These are phyloP conservation scores for Potamilus streckersoni DNA, from an alignment of 1,140 invertebrate genomes.

Conservation along the genomic window DNA sequence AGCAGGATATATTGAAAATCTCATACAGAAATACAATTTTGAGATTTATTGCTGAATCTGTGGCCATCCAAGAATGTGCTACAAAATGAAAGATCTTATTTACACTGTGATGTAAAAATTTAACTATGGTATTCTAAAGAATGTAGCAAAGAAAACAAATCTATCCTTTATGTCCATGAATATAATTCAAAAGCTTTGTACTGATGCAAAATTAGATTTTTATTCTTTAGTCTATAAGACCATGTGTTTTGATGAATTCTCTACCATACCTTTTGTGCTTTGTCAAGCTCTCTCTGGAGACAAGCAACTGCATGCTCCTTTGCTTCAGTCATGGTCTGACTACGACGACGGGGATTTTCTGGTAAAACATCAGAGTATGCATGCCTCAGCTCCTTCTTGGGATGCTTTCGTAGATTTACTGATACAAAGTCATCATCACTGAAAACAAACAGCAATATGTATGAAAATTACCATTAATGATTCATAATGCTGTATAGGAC, in stretches of 20 bases:
- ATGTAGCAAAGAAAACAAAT: neutral
- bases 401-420: too few relatives aligned
- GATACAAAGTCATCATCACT: too few relatives aligned
- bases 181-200: neutral
- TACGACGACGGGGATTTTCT: conserved; percentile 41
- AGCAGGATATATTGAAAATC: too few relatives aligned
- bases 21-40: too few relatives aligned
- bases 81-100: too few relatives aligned
- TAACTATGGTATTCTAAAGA: neutral
- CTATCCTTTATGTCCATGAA: neutral
- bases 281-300: conserved; percentile 76
- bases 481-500: too few relatives aligned
- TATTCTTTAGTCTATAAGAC: neutral
- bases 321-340: conserved; percentile 71
- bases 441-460: too few relatives aligned
- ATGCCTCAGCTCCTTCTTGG: conserved; percentile 36
- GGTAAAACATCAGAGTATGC: conserved; percentile 53
- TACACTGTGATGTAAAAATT: neutral
- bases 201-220: neutral
- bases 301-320: conserved; percentile 75
- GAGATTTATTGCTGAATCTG: too few relatives aligned
- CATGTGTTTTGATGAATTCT: neutral
- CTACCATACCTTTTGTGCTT: conserved; percentile 73
- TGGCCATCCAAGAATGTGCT: too few relatives aligned
- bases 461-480: too few relatives aligned